These are phyloP conservation scores for Delphinapterus leucas DNA, from an alignment of 2,113 vertebrate genomes.

Conservation along the genomic window DNA sequence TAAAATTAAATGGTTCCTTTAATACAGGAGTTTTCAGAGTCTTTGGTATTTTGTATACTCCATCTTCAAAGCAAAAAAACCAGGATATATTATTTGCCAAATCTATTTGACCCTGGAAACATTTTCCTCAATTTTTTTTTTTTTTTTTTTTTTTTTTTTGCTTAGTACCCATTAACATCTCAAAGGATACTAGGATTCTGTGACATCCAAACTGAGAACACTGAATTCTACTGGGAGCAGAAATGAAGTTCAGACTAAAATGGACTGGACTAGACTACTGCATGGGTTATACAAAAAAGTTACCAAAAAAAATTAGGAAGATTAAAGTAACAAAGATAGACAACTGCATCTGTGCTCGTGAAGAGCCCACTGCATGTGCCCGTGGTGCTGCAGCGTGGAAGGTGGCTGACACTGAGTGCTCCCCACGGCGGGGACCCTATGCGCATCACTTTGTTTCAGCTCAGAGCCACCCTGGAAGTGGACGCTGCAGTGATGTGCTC, in stretches of 20 bases:
- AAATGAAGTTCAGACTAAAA: neutral
- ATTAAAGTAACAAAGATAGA: neutral
- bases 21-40: neutral
- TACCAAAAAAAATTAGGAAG: neutral
- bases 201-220: neutral
- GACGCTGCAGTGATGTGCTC: fast-evolving
- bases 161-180: neutral
- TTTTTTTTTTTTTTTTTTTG: neutral
- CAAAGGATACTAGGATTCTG: neutral
- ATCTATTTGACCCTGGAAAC: neutral
- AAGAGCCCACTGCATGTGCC: neutral
- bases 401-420: too few species aligned
- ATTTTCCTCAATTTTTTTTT: neutral
- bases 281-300: neutral
- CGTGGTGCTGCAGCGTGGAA: fast-evolving
- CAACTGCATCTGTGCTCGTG: neutral
- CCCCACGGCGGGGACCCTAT: neutral
- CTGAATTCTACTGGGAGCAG: neutral
- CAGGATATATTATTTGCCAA: neutral
- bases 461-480: fast-evolving
- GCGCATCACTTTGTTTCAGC: neutral
- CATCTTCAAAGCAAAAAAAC: neutral
- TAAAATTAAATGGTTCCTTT: neutral
- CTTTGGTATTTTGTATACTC: neutral
- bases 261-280: neutral